A percentile compares a stretch with the other conserved stretches of the same genome.
These are phyloP conservation scores for Lochmaea crataegi DNA, from an alignment of 2,888 invertebrate species.

Conservation along the genomic window DNA sequence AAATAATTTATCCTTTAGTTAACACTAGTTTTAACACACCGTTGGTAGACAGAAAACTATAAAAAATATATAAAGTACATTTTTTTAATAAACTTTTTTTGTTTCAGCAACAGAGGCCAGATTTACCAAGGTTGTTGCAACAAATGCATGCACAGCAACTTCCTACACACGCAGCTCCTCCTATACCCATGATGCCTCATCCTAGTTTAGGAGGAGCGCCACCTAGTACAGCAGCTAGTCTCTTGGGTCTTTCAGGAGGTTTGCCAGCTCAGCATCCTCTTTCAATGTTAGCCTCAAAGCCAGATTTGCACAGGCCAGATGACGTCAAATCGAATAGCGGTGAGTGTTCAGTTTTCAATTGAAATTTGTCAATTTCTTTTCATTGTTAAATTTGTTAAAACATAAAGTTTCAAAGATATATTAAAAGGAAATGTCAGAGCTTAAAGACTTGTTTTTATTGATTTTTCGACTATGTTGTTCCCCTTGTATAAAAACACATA, in stretches of 20 bases:
- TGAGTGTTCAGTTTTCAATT: slow-evolving; percentile 62
- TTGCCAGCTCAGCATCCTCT: slow-evolving; percentile 80
- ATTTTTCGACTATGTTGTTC: no score
- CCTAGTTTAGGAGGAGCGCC: slow-evolving; percentile 71
- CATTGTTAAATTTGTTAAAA: no score
- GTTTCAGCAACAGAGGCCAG: slow-evolving; percentile 85
- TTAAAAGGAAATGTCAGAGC: no score
- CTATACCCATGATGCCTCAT: slow-evolving; percentile 78
- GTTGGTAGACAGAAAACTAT: no score
- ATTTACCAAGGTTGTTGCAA: slow-evolving; percentile 84
- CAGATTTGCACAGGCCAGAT: slow-evolving; percentile 80
- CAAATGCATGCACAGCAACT: slow-evolving; percentile 95
- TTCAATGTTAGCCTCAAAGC: slow-evolving; percentile 81
- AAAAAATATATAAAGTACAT: no score
- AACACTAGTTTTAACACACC: no score
- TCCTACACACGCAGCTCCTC: slow-evolving; percentile 77
- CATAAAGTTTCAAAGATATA: no score
- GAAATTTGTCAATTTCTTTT: no score
- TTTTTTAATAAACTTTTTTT: slow-evolving; percentile 21
- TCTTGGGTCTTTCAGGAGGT: slow-evolving; percentile 71
- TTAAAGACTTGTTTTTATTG: no score
- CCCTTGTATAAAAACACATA: no score
- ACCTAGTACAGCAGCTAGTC: slow-evolving; percentile 69
- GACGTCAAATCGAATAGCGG: slow-evolving; percentile 83
- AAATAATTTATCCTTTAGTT: no score